Conservation (phyloP, 2,113 vertebrate species). For the Suncus etruscus region DNA sequence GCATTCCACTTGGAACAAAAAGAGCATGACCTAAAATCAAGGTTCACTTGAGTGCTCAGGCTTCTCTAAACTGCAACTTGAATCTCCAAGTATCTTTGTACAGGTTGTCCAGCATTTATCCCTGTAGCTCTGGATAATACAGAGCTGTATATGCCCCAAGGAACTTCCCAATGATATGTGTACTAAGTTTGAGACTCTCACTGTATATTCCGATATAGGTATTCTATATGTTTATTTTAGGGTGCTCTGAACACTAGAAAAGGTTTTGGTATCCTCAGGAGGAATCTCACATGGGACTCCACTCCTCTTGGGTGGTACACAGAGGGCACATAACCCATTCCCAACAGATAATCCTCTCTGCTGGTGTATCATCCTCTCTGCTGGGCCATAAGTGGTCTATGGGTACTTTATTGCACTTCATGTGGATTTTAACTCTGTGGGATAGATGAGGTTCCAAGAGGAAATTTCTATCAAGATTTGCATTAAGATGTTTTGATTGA, state of each 20-base stretch:
- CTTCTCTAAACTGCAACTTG: not conserved
- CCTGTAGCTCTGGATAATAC: too few species aligned
- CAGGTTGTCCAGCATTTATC: too few species aligned
- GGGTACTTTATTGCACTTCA: not conserved
- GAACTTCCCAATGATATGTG: too few species aligned
- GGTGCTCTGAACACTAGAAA: too few species aligned
- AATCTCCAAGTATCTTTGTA: too few species aligned
- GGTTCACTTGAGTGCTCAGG: too few species aligned
- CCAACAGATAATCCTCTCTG: not conserved
- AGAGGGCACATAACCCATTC: not conserved
- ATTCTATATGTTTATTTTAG: too few species aligned
- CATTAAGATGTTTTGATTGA: not conserved
- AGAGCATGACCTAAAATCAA: not conserved
- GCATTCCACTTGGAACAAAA: not conserved
- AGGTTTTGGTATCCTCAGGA: too few species aligned
- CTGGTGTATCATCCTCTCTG: rapidly evolving
- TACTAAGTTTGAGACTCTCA: too few species aligned
- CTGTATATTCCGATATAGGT: too few species aligned
- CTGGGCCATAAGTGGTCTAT: too few species aligned
- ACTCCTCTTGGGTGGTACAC: not conserved
- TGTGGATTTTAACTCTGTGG: not conserved
- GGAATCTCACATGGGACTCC: rapidly evolving
- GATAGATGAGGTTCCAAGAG: not conserved
- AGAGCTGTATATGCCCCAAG: too few species aligned
- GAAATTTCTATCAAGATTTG: not conserved